A percentile compares a stretch with the other conserved stretches of the same genome.
Evolutionary conservation across 2,113 vertebrate species (phyloP).

Genomic region (Desmodus rotundus): DNA sequence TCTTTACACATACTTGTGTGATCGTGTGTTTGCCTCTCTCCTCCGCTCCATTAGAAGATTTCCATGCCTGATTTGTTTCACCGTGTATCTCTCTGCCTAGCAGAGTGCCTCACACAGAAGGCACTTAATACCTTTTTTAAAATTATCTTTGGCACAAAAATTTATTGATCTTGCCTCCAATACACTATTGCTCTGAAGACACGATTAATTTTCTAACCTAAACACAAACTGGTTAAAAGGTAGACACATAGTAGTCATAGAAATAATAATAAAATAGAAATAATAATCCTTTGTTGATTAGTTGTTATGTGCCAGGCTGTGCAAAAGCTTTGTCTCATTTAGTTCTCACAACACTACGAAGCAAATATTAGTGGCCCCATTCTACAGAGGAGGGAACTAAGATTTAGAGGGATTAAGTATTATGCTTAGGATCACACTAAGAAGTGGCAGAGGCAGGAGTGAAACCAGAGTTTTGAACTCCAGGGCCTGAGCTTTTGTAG

Average conservation of each 20-base stretch:
- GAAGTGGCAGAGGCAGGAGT: not conserved
- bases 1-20: not conserved
- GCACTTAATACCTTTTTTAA: not conserved
- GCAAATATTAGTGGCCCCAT: not conserved
- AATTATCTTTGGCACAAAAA: not conserved
- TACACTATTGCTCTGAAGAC: not conserved
- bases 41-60: not conserved
- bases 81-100: fast-evolving
- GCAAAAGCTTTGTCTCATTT: not conserved
- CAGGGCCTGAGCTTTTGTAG: not conserved
- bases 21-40: not conserved
- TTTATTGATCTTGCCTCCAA: not conserved
- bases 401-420: not conserved
- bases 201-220: slow-evolving; percentile 18
- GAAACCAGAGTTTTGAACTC: not conserved
- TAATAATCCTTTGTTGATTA: not conserved
- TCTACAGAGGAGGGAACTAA: not conserved
- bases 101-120: not conserved
- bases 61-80: not conserved
- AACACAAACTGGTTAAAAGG: not conserved
- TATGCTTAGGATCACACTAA: not conserved
- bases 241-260: not conserved
- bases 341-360: not conserved
- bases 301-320: not conserved
- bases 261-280: not conserved